Evolutionary conservation across 92 coral and sea anemone species (phyloP).

Genomic region (Phymanthus crucifer): DNA sequence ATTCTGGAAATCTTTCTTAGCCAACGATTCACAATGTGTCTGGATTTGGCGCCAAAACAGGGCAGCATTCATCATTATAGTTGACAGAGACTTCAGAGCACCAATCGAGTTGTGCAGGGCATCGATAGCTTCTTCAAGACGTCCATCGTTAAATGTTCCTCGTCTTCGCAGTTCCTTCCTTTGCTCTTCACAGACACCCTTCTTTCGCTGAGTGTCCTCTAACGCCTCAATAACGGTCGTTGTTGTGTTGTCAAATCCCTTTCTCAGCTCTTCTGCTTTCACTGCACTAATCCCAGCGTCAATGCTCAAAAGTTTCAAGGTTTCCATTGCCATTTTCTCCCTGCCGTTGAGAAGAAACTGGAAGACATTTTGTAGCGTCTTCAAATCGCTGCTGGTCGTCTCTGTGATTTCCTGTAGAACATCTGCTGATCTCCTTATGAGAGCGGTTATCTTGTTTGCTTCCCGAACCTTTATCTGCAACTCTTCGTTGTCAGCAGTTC

Average conservation of each 20-base stretch:
- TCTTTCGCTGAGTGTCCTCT: conserved; percentile 51
- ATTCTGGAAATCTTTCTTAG: conserved; percentile 34
- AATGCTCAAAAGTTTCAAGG: conserved; percentile 35
- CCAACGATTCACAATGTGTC: conserved; percentile 50
- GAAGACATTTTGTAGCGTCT: conserved; percentile 31
- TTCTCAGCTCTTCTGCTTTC: conserved; percentile 53
- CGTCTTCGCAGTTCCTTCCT: conserved; percentile 33
- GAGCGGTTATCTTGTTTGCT: conserved; percentile 58
- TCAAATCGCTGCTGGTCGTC: conserved; percentile 42
- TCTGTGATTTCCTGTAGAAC: conserved; percentile 45
- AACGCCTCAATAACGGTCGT: conserved; percentile 45
- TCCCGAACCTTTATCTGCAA: conserved; percentile 57
- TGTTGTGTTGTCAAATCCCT: conserved; percentile 57
- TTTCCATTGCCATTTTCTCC: conserved; percentile 67
- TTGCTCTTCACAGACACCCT: conserved; percentile 33
- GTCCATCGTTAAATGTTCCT: conserved; percentile 7
- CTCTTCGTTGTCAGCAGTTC: conserved; percentile 57
- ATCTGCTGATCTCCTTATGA: conserved; percentile 58
- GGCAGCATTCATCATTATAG: conserved; percentile 73
- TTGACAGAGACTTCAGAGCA: conserved; percentile 62
- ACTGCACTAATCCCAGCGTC: conserved; percentile 46
- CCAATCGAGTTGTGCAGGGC: conserved; percentile 72
- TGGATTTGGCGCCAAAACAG: conserved; percentile 65
- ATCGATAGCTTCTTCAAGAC: conserved; percentile 59
- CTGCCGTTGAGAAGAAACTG: conserved; percentile 50